Percentiles rank a stretch among this genome's conserved stretches.
These are phyloP conservation scores for Nasonia longicornis DNA, from an alignment of 1,140 invertebrate species.

Conservation along the genomic window DNA sequence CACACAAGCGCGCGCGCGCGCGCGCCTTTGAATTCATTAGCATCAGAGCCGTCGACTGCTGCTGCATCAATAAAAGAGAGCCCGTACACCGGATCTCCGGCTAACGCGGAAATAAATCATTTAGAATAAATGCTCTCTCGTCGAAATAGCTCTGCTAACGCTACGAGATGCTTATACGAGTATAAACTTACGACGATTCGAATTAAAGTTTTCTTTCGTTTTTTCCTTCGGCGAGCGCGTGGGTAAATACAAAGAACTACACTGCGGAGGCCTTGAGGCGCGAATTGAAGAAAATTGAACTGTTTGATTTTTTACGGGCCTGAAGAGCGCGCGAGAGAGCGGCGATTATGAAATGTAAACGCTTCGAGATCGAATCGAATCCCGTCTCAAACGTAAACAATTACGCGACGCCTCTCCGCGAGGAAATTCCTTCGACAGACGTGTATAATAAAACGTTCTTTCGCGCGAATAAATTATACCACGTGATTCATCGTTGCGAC, in stretches of 20 bases:
- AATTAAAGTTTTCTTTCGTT: background rate
- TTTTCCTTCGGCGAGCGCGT: background rate
- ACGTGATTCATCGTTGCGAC: background rate
- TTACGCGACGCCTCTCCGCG: too few relatives aligned
- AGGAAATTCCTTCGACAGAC: too few relatives aligned
- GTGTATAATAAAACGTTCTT: too few relatives aligned
- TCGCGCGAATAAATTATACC: background rate
- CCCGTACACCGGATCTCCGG: background rate
- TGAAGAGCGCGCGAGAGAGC: too few relatives aligned
- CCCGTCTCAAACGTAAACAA: too few relatives aligned
- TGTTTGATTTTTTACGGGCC: background rate
- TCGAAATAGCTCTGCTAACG: background rate
- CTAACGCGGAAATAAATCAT: slow-evolving; percentile 55
- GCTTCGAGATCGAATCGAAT: background rate
- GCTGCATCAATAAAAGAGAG: background rate
- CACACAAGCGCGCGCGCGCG: too few relatives aligned
- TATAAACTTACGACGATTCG: too few relatives aligned
- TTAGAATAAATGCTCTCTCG: slow-evolving; percentile 47
- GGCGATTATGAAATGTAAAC: background rate
- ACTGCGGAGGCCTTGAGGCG: background rate
- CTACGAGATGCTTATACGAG: too few relatives aligned
- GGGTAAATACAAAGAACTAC: background rate
- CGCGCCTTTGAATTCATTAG: background rate
- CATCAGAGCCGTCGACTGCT: too few relatives aligned
- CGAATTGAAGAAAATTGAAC: background rate